Percentiles rank a stretch among this genome's conserved stretches.
phyloP scores from a whole-genome alignment of 2,797 vertebrate species.

The Myotis daubentonii region DNA sequence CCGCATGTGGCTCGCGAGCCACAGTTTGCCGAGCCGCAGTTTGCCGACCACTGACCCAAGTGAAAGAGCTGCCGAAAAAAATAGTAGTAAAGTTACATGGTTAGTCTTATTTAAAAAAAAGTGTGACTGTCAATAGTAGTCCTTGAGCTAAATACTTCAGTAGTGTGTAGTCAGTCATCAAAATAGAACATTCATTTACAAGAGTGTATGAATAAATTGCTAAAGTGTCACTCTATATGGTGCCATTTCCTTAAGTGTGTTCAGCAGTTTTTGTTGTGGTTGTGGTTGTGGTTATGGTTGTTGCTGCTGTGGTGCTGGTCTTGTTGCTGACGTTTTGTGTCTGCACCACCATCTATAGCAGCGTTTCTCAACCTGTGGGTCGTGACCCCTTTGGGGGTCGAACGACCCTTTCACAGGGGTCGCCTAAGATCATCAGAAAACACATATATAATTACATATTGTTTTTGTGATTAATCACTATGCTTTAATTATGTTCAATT shows the following conservation, averaged over 20 bases:
- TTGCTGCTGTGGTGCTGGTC: no score
- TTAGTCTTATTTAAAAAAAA: neutral
- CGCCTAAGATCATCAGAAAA: no score
- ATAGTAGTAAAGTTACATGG: neutral
- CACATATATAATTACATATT: no score
- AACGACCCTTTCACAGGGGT: no score
- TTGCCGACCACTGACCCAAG: neutral
- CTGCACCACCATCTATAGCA: neutral
- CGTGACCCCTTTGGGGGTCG: no score
- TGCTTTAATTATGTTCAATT: no score
- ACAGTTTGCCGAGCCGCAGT: no score
- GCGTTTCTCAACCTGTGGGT: no score
- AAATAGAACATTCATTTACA: slow-evolving; percentile 19
- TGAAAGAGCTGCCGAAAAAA: neutral
- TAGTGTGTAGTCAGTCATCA: neutral
- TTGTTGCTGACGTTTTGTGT: neutral
- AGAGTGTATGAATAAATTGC: neutral
- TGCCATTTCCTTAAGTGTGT: neutral
- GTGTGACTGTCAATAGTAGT: neutral
- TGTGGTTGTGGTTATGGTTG: neutral
- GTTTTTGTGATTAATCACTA: no score
- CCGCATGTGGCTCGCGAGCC: no score
- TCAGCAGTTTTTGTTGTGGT: neutral
- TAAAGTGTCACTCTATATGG: neutral
- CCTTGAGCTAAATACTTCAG: neutral